Evolutionary conservation across 2,797 vertebrate genomes (phyloP).

Genomic region (Champsocephalus gunnari): DNA sequence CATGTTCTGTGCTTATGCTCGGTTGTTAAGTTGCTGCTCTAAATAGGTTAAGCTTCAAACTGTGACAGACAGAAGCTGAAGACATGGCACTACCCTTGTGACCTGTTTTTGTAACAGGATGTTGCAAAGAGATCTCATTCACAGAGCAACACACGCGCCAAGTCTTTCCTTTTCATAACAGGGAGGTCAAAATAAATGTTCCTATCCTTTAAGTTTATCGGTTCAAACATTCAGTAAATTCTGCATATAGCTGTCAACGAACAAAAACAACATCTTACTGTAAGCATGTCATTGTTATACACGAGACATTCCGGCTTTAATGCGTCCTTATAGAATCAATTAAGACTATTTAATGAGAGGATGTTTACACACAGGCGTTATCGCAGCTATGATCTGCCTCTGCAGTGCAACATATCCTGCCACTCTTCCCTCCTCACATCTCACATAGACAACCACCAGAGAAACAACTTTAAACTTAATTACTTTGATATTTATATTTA

Average conservation of each 20-base stretch:
- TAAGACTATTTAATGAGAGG: slow-evolving; percentile 22
- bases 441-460: slow-evolving; percentile 34
- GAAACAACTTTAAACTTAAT: slow-evolving; percentile 17
- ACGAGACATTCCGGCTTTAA: background rate
- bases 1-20: slow-evolving; percentile 4
- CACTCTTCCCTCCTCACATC: slow-evolving; percentile 51
- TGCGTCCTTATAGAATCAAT: background rate
- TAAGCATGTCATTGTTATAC: background rate
- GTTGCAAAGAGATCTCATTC: slow-evolving; percentile 71
- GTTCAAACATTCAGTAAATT: background rate
- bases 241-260: background rate
- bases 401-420: slow-evolving; percentile 76
- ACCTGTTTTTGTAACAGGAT: slow-evolving; percentile 80
- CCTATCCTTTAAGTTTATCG: background rate
- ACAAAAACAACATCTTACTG: background rate
- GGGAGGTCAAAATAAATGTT: slow-evolving; percentile 22
- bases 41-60: slow-evolving; percentile 10
- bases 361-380: slow-evolving; percentile 63
- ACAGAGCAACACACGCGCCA: slow-evolving; percentile 64
- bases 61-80: slow-evolving; percentile 21
- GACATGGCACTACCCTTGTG: slow-evolving; percentile 43
- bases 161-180: slow-evolving; percentile 66
- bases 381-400: slow-evolving; percentile 64
- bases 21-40: background rate
- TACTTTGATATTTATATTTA: background rate